Evolutionary conservation across 2,888 invertebrate species (phyloP).

Genomic region (Tiliacea citrago): DNA sequence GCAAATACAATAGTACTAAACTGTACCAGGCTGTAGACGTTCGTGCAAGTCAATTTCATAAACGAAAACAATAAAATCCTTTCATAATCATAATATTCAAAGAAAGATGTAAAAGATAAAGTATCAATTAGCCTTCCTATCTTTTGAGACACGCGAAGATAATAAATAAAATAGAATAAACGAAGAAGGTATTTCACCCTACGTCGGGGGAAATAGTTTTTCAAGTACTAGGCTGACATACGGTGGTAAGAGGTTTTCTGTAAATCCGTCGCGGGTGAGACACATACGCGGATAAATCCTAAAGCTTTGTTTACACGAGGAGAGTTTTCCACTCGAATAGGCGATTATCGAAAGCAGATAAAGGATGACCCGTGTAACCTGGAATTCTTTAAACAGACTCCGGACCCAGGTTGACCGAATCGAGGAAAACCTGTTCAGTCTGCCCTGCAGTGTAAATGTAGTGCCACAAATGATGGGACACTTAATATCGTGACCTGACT

Average conservation of each 20-base stretch:
- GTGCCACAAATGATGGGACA: too few species aligned
- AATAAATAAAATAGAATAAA: constrained; percentile 45
- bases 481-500: too few species aligned
- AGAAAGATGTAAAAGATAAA: constrained; percentile 40
- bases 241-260: constrained; percentile 77
- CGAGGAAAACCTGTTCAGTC: too few species aligned
- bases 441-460: too few species aligned
- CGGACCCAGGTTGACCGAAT: background rate
- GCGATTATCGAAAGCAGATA: background rate
- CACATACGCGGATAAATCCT: constrained; percentile 74
- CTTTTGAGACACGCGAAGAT: constrained; percentile 45
- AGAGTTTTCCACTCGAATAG: background rate
- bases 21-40: constrained; percentile 13
- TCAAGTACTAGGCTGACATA: constrained; percentile 76
- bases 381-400: background rate
- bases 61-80: constrained; percentile 43
- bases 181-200: constrained; percentile 40
- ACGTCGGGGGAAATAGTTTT: constrained; percentile 75
- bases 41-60: constrained; percentile 40
- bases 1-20: constrained; percentile 23
- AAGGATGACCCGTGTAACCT: background rate
- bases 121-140: constrained; percentile 51
- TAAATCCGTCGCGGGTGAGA: constrained; percentile 73
- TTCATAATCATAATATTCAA: constrained; percentile 31
- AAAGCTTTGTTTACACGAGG: constrained; percentile 7